Base-by-base conservation (phyloP, 2,888 invertebrate species). In the Trissoscelio sp. region DNA sequence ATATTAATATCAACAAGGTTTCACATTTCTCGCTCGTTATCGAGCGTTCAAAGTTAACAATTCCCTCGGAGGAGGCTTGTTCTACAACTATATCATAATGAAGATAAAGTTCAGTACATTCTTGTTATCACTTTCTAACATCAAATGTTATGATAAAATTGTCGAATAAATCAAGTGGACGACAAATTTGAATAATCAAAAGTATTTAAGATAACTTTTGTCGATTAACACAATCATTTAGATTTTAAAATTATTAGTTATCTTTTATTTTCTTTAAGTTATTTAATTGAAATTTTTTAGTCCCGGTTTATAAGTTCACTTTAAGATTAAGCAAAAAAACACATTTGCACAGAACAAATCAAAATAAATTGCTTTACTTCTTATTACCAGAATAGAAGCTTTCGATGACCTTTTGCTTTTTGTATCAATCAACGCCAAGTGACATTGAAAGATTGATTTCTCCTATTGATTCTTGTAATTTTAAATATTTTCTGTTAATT, bases 81-180 rank as follows among this genome's bases (percentile, higher is more conserved):
- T 44, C 18, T 44, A 44, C 18, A 44, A 1, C 16, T 18, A 18
- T 16, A 44, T 46, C 46, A 11, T 46, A 46, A 46, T 5, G 22
- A 46, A 11, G 46, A 46, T 22, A 46, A 46, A 20, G 22, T 46
- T 46, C 11, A 46, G 11, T 22, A 11, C 22, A 20, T 9, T 46
- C 46, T 46, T 46, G 11, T 46, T 46, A 46, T 46, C 46, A 46
- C 46, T 46, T 46, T 46, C 46, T 46, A 46, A 18, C 46, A 46
- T 46, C 46, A 22, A 46, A 46, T 20, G 4, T 9, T 11, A 46
- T 20, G 46, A 46, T 46, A 46, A 46, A 20, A 2, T 46, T 46
- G 22, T 20, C 7, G 11, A 20, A 9, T 11, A 46, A 46, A 22
- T 46, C n/a, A 22, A 22, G 2, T 46, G 46, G 3, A 22, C 22